Base-by-base conservation (phyloP, 1,140 invertebrate genomes). In the Neocloeon triangulifer region DNA sequence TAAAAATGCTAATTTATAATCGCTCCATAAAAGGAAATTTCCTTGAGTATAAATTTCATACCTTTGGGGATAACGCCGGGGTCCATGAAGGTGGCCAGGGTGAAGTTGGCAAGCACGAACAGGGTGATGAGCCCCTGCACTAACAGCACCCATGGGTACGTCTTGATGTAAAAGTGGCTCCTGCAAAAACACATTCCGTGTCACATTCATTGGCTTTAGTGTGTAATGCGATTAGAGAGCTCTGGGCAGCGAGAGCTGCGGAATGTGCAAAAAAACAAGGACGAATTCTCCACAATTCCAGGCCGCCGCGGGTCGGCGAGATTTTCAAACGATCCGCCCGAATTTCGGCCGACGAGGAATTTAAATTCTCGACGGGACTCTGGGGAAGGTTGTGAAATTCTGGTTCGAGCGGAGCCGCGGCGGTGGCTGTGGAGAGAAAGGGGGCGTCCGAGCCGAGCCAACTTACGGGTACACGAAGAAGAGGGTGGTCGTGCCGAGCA, bases 381-480 rank as follows among this genome's bases (percentile, higher is more conserved):
- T n/a, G n/a, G n/a, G n/a, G n/a, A n/a, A n/a, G n/a, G n/a, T n/a
- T n/a, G n/a, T n/a, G n/a, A n/a, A n/a, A n/a, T n/a, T n/a, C n/a
- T n/a, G n/a, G n/a, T n/a, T n/a, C n/a, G n/a, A n/a, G n/a, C n/a
- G n/a, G n/a, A n/a, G n/a, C n/a, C n/a, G n/a, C n/a, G n/a, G n/a
- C n/a, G n/a, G n/a, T n/a, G n/a, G n/a, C n/a, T n/a, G n/a, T n/a
- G n/a, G n/a, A n/a, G n/a, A n/a, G n/a, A n/a, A n/a, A n/a, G n/a
- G n/a, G n/a, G n/a, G n/a, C n/a, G n/a, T n/a, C n/a, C n/a, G n/a
- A n/a, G n/a, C n/a, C n/a, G n/a, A n/a, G n/a, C n/a, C 32, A 39
- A 86, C 84, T 89, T 66, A 92, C 86, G 88, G 82, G 60, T 82
- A 92, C 57, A 77, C 82, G 62, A 92, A 95, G 69, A 95, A 96